Conservation (phyloP, 2,797 vertebrate genomes). For the Cynopterus sphinx region DNA sequence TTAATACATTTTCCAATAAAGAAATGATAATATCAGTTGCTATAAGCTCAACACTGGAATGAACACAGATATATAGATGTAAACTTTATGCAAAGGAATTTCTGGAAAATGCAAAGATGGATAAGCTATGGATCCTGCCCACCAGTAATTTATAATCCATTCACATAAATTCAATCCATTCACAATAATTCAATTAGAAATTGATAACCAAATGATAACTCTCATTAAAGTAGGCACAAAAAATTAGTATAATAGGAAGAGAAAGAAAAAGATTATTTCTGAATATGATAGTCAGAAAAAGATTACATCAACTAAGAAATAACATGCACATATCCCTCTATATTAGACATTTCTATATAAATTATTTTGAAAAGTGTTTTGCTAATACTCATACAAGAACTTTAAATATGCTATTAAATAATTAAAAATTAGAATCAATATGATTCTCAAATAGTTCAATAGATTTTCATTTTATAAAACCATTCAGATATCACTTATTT, state of each 20-base stretch:
- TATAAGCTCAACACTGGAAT: background rate
- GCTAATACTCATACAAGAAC: background rate
- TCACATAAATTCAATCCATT: background rate
- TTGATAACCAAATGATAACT: constrained; percentile 9
- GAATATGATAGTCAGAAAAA: background rate
- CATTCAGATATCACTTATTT: background rate
- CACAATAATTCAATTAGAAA: background rate
- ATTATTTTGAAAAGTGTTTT: background rate
- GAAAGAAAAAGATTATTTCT: background rate
- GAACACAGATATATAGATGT: background rate
- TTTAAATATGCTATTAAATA: background rate
- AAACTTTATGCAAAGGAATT: background rate
- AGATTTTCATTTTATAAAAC: background rate
- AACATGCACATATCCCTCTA: background rate
- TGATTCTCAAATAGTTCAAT: background rate
- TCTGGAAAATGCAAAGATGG: constrained; percentile 10
- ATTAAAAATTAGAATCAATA: background rate
- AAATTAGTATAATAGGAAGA: background rate
- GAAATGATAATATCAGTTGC: background rate
- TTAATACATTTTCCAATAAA: background rate
- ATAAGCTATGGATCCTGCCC: background rate
- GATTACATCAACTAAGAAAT: background rate
- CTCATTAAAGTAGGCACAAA: background rate
- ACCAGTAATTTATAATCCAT: background rate
- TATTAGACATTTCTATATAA: background rate